Base-by-base conservation (phyloP, 2,113 vertebrate species). In the Oreocharis arfaki region DNA sequence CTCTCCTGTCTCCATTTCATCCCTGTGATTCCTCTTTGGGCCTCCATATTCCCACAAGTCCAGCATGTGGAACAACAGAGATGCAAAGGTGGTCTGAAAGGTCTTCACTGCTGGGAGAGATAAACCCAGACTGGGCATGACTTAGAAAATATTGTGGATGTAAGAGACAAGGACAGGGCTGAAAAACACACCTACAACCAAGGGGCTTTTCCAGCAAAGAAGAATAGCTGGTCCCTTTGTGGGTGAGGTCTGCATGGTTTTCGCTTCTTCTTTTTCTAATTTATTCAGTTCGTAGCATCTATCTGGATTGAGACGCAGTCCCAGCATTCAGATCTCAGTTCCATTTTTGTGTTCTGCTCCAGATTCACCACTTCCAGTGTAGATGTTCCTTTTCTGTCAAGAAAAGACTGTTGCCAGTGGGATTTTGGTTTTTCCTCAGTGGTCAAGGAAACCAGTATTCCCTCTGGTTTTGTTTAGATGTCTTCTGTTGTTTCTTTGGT, bases 391-490 rank as follows among this genome's bases (percentile, higher is more conserved):
- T 60, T 77, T 84, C 68, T 92, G 56, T 84, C 81, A 95, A 85
- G 13, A 77, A 49, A 91, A 83, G 26, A 16, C 26, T 84, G 37
- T 46, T 82, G 75, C 13, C 17, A 17, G 46, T 64, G 55, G 68
- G 71, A 84, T 95, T 95, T 90, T 32, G 17, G 46, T 32, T 81
- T 90, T 22, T 55, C 39, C 47, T 94, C 46, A 70, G 56, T 59
- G 82, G 82, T 59, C 19, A 55, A 69, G 71, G 39, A 91, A 96
- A 89, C 15, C 50, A 83, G 14, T 50, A 35, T 16, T 59, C 46
- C 75, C 39, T 12, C 11, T 73, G 10, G 10, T 82, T 89, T 91
- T 85, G 27, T 77, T 84, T 44, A 85, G 39, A 67, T 88, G 39
- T 24, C 68, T 91, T 95, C 47, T 60, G 16, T 93, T 92, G 16